Conservation (phyloP, 1,140 invertebrate species). For the Drosophila erecta region DNA sequence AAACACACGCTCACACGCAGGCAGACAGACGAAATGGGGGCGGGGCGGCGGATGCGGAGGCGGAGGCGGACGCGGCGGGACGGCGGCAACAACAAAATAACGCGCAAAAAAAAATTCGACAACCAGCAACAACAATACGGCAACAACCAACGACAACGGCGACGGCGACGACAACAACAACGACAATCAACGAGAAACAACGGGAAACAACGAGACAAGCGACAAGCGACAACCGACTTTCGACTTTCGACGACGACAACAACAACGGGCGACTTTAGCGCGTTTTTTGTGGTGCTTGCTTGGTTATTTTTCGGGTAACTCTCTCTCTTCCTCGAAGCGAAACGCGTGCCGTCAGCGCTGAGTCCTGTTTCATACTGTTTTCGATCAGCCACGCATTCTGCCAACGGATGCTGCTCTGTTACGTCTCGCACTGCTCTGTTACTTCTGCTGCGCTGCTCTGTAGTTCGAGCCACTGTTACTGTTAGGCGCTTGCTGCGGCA, state of each 20-base stretch:
- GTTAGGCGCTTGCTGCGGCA: constrained; percentile 36
- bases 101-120: constrained; percentile 1
- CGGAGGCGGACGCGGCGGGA: constrained; percentile 8
- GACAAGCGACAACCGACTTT: constrained; percentile 6
- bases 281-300: constrained; percentile 48
- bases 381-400: constrained; percentile 16
- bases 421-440: no score
- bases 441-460: not conserved
- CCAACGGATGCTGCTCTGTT: constrained; percentile 19
- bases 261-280: constrained; percentile 37
- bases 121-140: constrained; percentile 15
- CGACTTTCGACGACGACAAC: constrained; percentile 19
- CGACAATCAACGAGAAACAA: constrained; percentile 4
- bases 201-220: constrained; percentile 1
- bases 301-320: constrained; percentile 36
- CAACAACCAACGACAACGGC: constrained; percentile 10
- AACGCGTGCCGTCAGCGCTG: constrained; percentile 80
- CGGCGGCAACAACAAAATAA: constrained; percentile 40
- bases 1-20: constrained; percentile 35
- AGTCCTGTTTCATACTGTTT: constrained; percentile 78
- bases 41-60: constrained; percentile 13
- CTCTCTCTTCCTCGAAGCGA: constrained; percentile 49
- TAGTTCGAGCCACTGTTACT: constrained; percentile 14
- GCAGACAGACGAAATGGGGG: constrained; percentile 17
- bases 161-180: not conserved